These are phyloP conservation scores for Gila robusta DNA, from an alignment of 2,797 vertebrate species.

Conservation along the genomic window DNA sequence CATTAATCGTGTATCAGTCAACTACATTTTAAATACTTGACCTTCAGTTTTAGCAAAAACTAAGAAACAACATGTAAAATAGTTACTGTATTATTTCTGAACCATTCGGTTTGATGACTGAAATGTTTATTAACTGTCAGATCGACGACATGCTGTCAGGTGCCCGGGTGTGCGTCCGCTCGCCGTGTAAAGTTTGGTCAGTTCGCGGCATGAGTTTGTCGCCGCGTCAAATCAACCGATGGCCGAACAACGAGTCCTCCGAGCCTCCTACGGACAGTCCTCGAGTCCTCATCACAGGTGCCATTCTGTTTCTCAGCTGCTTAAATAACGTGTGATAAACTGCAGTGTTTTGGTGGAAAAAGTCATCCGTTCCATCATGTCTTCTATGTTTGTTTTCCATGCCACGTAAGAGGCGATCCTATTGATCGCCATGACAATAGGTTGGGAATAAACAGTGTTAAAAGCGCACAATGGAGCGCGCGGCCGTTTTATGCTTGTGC, in stretches of 20 bases:
- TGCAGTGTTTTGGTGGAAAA: slow-evolving; percentile 11
- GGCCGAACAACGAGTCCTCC: slow-evolving; percentile 67
- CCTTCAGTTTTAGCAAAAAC: not conserved
- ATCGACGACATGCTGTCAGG: slow-evolving; percentile 70
- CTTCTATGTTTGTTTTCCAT: slow-evolving; percentile 69
- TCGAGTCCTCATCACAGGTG: slow-evolving; percentile 82
- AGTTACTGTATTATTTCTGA: not conserved
- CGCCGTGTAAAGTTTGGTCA: slow-evolving; percentile 59
- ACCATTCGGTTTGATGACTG: not conserved
- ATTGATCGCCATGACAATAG: slow-evolving; percentile 75
- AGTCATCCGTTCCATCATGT: slow-evolving; percentile 26
- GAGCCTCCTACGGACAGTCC: slow-evolving; percentile 57
- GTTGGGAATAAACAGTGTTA: slow-evolving; percentile 63
- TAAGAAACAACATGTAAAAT: not conserved
- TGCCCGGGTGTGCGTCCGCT: slow-evolving; percentile 62
- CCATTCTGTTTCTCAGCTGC: not conserved
- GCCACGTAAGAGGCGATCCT: slow-evolving; percentile 58
- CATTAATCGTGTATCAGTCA: not conserved
- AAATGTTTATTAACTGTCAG: slow-evolving; percentile 42
- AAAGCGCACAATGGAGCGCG: slow-evolving; percentile 66
- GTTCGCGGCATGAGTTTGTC: slow-evolving; percentile 66
- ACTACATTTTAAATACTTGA: not conserved
- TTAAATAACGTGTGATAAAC: not conserved
- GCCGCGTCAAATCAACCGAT: slow-evolving; percentile 72
- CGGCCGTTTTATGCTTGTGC: slow-evolving; percentile 68